phyloP scores from a whole-genome alignment of 2,888 invertebrate genomes.

The Drosophila helvetica region DNA sequence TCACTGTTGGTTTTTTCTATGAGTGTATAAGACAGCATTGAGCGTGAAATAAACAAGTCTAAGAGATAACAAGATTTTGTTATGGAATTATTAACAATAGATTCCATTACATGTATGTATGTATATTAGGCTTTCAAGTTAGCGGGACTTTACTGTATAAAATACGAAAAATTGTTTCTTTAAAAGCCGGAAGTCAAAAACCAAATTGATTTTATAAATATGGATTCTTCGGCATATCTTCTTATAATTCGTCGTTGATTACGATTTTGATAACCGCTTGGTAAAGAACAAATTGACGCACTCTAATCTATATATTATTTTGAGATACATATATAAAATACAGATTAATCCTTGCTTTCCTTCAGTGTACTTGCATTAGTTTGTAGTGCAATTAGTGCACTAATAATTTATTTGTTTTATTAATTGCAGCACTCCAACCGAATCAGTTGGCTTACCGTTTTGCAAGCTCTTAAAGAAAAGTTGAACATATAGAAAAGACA shows the following conservation, averaged over 20 bases:
- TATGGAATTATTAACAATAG: background rate
- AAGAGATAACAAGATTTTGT: background rate
- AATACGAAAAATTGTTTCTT: no score
- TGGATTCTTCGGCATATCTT: no score
- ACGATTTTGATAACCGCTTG: no score
- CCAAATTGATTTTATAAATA: no score
- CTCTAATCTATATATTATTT: background rate
- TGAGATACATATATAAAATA: background rate
- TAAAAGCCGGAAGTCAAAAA: no score
- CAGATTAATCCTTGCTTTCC: conserved; percentile 12
- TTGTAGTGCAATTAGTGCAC: conserved; percentile 67
- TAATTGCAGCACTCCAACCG: conserved; percentile 67
- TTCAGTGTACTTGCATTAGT: conserved; percentile 50
- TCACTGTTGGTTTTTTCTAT: no score
- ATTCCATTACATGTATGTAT: background rate
- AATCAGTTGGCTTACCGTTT: conserved; percentile 26
- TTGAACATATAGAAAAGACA: conserved; percentile 28
- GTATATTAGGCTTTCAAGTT: no score
- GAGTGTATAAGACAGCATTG: background rate
- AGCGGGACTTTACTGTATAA: no score
- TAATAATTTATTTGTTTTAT: conserved; percentile 65
- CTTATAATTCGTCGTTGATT: no score
- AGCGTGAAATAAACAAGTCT: background rate
- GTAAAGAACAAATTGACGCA: no score
- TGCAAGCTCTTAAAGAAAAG: background rate